Conservation (phyloP, 2,797 vertebrate species). For the Peromyscus aztecus region DNA sequence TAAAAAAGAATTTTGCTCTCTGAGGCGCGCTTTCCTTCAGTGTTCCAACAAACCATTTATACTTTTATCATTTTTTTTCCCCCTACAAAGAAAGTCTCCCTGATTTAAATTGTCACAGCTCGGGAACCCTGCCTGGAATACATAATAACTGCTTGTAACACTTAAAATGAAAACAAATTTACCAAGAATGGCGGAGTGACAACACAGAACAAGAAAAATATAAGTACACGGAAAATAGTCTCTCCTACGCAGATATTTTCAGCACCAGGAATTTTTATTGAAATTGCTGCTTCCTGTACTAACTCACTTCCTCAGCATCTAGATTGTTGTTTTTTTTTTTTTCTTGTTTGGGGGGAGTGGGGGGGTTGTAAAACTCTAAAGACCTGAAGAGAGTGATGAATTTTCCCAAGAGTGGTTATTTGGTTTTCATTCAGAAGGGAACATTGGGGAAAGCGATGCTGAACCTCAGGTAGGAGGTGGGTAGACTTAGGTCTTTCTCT, state of each 20-base stretch:
- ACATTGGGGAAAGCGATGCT: not conserved
- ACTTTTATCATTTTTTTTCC: conserved; percentile 85
- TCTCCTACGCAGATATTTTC: conserved; percentile 76
- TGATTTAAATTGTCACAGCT: conserved; percentile 88
- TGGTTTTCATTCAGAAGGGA: conserved; percentile 21
- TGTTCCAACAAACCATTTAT: conserved; percentile 86
- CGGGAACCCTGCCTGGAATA: conserved; percentile 87
- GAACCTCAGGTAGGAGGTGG: not conserved
- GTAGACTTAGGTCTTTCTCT: not conserved
- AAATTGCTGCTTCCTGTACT: conserved; percentile 63
- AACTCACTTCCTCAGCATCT: conserved; percentile 54
- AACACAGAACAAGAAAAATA: conserved; percentile 82
- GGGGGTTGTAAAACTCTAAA: conserved; percentile 15
- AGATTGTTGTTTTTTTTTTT: conserved; percentile 28
- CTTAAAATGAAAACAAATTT: conserved; percentile 87
- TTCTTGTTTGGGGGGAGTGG: not conserved
- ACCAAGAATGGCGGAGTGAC: conserved; percentile 77
- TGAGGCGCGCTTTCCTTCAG: conserved; percentile 80
- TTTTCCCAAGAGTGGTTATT: not conserved
- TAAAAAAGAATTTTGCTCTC: conserved; percentile 79
- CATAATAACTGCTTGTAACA: conserved; percentile 86
- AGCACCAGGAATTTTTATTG: conserved; percentile 75
- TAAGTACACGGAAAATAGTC: conserved; percentile 78
- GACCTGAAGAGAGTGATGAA: conserved; percentile 12
- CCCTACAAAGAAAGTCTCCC: conserved; percentile 77